These are phyloP conservation scores for Aleiodes sp. DNA, from an alignment of 1,140 invertebrate species.

Conservation along the genomic window DNA sequence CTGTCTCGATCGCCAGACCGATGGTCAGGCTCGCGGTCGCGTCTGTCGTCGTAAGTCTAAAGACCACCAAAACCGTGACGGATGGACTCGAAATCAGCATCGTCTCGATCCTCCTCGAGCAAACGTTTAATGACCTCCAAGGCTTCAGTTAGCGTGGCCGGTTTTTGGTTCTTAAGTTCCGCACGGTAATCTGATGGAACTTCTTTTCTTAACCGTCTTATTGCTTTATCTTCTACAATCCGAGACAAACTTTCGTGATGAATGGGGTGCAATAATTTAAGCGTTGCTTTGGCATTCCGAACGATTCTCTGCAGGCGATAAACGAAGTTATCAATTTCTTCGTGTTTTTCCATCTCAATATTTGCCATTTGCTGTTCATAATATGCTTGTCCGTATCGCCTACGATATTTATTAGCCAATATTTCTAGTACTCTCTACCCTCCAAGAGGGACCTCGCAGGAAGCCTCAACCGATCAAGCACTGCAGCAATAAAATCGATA, in stretches of 20 bases:
- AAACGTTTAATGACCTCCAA: no score
- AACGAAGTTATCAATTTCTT: not conserved
- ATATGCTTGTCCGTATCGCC: not conserved
- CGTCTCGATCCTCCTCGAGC: no score
- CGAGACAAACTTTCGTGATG: not conserved
- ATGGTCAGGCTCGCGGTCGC: no score
- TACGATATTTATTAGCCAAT: not conserved
- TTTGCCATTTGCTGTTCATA: not conserved
- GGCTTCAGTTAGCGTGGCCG: no score
- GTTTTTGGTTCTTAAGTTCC: no score
- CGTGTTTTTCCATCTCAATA: not conserved
- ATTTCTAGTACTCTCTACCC: not conserved
- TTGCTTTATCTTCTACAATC: not conserved
- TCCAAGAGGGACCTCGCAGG: no score
- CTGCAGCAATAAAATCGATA: no score
- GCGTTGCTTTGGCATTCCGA: not conserved
- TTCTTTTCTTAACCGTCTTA: not conserved
- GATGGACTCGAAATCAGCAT: no score
- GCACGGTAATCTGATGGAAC: not conserved
- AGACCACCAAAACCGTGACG: no score
- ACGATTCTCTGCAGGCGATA: not conserved
- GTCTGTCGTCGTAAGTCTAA: no score
- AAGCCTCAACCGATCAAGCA: no score
- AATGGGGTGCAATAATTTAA: not conserved
- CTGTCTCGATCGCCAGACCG: no score